phyloP scores from a whole-genome alignment of 1,140 invertebrate species.

The Platyscapa corneri region DNA sequence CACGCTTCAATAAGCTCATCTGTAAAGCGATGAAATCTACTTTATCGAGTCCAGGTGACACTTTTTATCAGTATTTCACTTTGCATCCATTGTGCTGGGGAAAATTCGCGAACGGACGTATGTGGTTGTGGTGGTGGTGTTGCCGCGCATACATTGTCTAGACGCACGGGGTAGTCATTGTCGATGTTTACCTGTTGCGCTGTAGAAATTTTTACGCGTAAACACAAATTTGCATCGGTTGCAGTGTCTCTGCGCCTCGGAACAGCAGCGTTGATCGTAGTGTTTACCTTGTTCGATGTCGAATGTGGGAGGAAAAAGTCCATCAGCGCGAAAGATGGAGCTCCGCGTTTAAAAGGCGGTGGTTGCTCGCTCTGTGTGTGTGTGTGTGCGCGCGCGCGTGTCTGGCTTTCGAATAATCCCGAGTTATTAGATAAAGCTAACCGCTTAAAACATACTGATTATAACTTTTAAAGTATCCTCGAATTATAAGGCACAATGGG shows the following conservation, averaged over 20 bases:
- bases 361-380: too few species aligned
- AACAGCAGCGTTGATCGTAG: background rate
- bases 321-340: too few species aligned
- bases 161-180: background rate
- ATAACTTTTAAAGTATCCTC: too few species aligned
- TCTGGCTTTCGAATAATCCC: too few species aligned
- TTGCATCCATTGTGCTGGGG: background rate
- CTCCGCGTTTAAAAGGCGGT: too few species aligned
- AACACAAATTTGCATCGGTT: background rate
- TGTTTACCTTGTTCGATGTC: background rate
- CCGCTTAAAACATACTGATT: too few species aligned
- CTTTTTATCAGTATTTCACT: background rate
- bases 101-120: background rate
- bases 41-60: background rate
- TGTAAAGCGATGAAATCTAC: background rate
- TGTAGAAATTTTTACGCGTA: background rate
- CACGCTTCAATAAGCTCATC: background rate
- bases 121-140: too few species aligned
- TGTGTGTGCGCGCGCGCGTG: too few species aligned
- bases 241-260: background rate
- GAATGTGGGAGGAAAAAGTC: background rate
- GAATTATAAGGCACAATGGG: too few species aligned
- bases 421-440: too few species aligned
- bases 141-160: background rate
- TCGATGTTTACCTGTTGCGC: constrained; percentile 18